Base-by-base conservation (phyloP, 1,140 invertebrate genomes). In the Muscidifurax raptorellus region DNA sequence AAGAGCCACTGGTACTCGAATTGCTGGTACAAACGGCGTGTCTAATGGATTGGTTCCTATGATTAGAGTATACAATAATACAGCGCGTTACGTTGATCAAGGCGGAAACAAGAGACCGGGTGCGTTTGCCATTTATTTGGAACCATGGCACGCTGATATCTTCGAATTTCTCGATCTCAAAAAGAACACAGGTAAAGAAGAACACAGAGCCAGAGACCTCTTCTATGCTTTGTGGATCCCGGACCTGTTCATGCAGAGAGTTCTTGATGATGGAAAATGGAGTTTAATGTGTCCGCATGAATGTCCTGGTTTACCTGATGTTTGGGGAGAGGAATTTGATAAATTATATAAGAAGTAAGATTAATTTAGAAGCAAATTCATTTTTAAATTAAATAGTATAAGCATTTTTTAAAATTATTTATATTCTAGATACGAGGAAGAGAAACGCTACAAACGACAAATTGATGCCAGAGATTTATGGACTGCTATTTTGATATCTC, bases 181-280 rank as follows among this genome's bases (percentile, higher is more conserved):
- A 87, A 99, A 99, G 89, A 99, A 99, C 91, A 98, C 97, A 74
- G 92, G 94, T 5, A 97, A 97, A 89, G 99, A 99, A 92, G 98
- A 99, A 92, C 93, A 96, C 40, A 94, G 98, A 82, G 99, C 98
- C 0, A 94, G 99, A 85, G 99, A 99, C 93, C 93, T 99, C n/a
- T 99, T 99, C 91, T 99, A 98, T 91, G 99, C 97, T n/a, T 90
- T 99, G 12, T 99, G 99, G 99, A 98, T 99, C 87, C 98, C 99
- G 7, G 99, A 99, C 95, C 94, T 99, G 40, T 99, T 99, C 91
- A 99, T 99, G 99, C 95, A 97, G 91, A 94, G 99, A 72, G 98
- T 99, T 0, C 96, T 99, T 91, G 94, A 94, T 0, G 96, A 99
- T 93, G 95, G 93, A 81, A 94, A 95, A 74, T 99, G 99, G 99